These are phyloP conservation scores for Pundamilia nyererei DNA, from an alignment of 2,113 vertebrate genomes.

Conservation along the genomic window DNA sequence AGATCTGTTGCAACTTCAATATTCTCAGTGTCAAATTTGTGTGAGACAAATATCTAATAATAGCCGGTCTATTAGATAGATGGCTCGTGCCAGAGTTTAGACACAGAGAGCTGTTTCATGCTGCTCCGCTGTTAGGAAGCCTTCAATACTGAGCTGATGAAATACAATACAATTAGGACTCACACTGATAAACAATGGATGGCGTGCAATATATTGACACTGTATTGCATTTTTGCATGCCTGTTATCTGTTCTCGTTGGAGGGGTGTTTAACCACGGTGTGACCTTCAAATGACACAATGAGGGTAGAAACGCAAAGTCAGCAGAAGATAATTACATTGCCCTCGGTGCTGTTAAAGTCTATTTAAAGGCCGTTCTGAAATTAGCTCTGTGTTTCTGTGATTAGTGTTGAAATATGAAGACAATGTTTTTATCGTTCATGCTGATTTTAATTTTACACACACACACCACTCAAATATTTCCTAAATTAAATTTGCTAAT, in stretches of 20 bases:
- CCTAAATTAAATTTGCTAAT: background rate
- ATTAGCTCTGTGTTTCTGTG: background rate
- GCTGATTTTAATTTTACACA: background rate
- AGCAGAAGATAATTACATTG: constrained; percentile 40
- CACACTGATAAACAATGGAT: background rate
- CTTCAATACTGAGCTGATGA: constrained; percentile 25
- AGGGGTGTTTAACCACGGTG: background rate
- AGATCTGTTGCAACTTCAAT: constrained; percentile 50
- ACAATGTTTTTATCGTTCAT: constrained; percentile 10
- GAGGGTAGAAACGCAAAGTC: constrained; percentile 28
- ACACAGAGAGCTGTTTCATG: constrained; percentile 17
- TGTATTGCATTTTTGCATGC: background rate
- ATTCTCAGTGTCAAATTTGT: constrained; percentile 52
- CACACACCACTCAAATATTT: background rate
- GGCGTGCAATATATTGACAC: background rate
- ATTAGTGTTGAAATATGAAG: constrained; percentile 1
- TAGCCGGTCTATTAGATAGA: constrained; percentile 34
- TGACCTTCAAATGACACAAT: constrained; percentile 40
- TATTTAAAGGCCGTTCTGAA: constrained; percentile 1
- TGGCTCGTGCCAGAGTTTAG: constrained; percentile 5
- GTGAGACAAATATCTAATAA: constrained; percentile 58
- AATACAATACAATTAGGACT: constrained; percentile 18
- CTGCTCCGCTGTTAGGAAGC: constrained; percentile 30
- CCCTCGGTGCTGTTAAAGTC: background rate
- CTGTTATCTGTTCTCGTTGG: background rate